These are phyloP conservation scores for Nothocercus julius DNA, from an alignment of 2,113 vertebrate genomes.

Conservation along the genomic window DNA sequence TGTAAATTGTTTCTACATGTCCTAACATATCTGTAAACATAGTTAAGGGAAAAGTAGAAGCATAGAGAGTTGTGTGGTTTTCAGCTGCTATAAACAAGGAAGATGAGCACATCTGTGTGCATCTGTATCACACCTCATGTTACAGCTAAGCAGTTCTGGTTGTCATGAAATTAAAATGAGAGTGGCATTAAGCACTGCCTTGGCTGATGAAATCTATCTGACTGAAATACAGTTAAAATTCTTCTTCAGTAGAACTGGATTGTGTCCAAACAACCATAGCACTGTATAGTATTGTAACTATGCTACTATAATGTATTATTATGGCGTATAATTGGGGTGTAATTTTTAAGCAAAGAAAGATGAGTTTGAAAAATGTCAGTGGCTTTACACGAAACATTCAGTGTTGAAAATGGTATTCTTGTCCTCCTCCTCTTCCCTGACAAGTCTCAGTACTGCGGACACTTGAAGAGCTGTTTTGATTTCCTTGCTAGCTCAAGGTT, in stretches of 20 bases:
- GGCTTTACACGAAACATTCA: neutral
- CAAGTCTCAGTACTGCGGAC: neutral
- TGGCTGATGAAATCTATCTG: neutral
- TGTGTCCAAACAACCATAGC: neutral
- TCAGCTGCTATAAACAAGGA: neutral
- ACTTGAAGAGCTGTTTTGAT: neutral
- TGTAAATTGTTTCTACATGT: neutral
- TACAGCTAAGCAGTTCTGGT: neutral
- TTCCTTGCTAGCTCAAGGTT: neutral
- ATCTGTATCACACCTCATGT: neutral
- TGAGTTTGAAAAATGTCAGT: neutral
- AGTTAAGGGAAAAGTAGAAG: neutral
- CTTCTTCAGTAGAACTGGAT: neutral
- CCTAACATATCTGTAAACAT: neutral
- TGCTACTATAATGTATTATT: neutral
- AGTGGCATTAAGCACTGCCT: neutral
- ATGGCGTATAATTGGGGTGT: neutral
- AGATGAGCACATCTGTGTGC: accelerated
- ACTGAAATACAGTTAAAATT: neutral
- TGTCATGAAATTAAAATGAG: neutral
- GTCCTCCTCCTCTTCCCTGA: neutral
- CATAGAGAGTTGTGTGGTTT: neutral
- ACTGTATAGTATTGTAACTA: neutral
- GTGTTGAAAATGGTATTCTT: neutral
- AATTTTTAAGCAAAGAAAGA: neutral